phyloP scores from a whole-genome alignment of 1,140 invertebrate genomes.

The Zaprionus ghesquierei region DNA sequence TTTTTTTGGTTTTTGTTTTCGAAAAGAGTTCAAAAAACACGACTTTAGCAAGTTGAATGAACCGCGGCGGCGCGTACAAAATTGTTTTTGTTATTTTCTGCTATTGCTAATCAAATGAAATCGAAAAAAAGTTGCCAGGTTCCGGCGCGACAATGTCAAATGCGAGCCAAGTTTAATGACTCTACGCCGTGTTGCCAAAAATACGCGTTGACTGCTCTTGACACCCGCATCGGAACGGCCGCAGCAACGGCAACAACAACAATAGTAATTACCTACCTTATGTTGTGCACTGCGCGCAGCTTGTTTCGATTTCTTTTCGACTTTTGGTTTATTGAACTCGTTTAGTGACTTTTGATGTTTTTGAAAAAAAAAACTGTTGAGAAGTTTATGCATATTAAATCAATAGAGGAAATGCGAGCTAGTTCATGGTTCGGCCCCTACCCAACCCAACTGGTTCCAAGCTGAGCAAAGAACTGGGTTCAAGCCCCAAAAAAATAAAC shows the following conservation, averaged over 20 bases:
- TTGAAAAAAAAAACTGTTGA: background rate
- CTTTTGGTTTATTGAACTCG: constrained; percentile 48
- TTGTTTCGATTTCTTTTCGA: constrained; percentile 11
- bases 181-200: constrained; percentile 24
- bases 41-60: constrained; percentile 35
- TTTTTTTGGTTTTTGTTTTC: background rate
- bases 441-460: constrained; percentile 23
- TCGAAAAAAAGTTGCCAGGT: constrained; percentile 21
- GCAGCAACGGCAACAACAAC: constrained; percentile 1
- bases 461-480: constrained; percentile 19
- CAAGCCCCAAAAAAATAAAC: background rate
- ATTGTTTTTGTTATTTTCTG: constrained; percentile 18
- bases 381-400: constrained; percentile 35
- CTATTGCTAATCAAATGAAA: constrained; percentile 28
- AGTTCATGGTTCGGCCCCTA: constrained; percentile 30
- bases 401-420: constrained; percentile 37
- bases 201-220: constrained; percentile 43
- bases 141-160: constrained; percentile 41
- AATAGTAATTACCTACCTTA: constrained; percentile 28
- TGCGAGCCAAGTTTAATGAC: constrained; percentile 51
- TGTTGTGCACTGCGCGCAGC: constrained; percentile 10
- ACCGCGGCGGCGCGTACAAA: constrained; percentile 9
- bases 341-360: constrained; percentile 26
- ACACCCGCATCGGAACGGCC: constrained; percentile 27
- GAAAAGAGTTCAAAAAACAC: constrained; percentile 1